A percentile compares a stretch with the other conserved stretches of the same genome.
Conservation (phyloP, 1,140 invertebrate genomes). For the Gonioctena quinquepunctata region DNA sequence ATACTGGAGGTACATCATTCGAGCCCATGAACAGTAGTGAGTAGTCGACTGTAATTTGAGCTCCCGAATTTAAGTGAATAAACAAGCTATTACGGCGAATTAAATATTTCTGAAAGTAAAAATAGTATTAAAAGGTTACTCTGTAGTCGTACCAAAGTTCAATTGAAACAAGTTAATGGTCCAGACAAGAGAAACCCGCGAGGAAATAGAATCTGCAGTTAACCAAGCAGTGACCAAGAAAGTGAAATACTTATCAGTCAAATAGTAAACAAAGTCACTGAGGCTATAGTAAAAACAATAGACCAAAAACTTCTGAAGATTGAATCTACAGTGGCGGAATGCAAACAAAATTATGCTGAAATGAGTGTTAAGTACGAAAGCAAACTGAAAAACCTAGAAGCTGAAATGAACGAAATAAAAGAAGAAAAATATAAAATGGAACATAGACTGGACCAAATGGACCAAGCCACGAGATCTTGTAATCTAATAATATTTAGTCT, state of each 20-base stretch:
- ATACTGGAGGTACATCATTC: too few relatives aligned
- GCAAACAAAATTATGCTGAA: neutral
- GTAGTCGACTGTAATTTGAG: neutral
- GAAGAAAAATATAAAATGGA: slow-evolving; percentile 6
- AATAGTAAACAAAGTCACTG: slow-evolving; percentile 4
- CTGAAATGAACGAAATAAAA: too few relatives aligned
- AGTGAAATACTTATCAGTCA: neutral
- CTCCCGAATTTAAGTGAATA: neutral
- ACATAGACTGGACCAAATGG: slow-evolving; percentile 15
- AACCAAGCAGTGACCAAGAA: neutral
- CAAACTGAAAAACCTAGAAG: neutral
- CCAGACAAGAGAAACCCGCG: neutral
- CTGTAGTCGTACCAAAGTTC: neutral
- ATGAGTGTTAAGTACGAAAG: neutral
- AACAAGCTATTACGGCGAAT: neutral
- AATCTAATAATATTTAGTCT: slow-evolving; percentile 10
- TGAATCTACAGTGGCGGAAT: neutral
- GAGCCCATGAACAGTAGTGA: neutral
- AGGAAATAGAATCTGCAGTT: neutral
- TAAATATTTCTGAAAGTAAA: neutral
- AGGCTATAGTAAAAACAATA: neutral
- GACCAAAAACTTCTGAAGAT: neutral
- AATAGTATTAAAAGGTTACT: neutral
- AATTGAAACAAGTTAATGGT: neutral
- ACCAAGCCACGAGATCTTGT: slow-evolving; percentile 1